Conservation (phyloP, 2,888 invertebrate genomes). For the Elegia similella region DNA sequence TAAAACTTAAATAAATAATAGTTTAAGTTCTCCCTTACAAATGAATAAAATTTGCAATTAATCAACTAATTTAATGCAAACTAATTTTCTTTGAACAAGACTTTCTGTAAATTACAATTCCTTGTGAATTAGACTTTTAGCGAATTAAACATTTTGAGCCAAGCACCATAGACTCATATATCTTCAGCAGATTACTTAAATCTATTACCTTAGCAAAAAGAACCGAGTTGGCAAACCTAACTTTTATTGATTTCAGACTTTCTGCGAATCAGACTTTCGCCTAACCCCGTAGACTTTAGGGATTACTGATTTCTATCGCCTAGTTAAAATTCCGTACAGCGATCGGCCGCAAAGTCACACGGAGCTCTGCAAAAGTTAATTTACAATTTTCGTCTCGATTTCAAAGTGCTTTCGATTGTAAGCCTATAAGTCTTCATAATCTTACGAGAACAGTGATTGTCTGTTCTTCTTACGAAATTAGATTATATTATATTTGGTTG, state of each 20-base stretch:
- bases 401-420: slow-evolving; percentile 35
- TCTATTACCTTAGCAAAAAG: no score
- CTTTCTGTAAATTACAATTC: no score
- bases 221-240: no score
- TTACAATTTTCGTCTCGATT: slow-evolving; percentile 60
- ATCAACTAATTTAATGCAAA: no score
- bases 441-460: slow-evolving; percentile 8
- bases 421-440: slow-evolving; percentile 18
- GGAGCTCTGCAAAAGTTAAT: slow-evolving; percentile 66
- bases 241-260: background rate
- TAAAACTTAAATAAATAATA: no score
- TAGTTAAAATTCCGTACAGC: slow-evolving; percentile 73
- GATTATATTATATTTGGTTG: background rate
- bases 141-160: no score
- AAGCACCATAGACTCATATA: no score
- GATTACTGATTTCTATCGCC: slow-evolving; percentile 72
- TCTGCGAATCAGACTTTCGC: background rate
- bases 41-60: no score
- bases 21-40: no score
- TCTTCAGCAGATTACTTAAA: no score
- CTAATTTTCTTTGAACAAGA: no score
- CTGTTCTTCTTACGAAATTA: background rate
- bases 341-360: slow-evolving; percentile 62
- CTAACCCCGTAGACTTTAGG: slow-evolving; percentile 49
- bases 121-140: no score